Evolutionary conservation across 2,888 invertebrate species (phyloP), one percentile per base, ranked within the genome.

Genomic region (Melipona bicolor): DNA sequence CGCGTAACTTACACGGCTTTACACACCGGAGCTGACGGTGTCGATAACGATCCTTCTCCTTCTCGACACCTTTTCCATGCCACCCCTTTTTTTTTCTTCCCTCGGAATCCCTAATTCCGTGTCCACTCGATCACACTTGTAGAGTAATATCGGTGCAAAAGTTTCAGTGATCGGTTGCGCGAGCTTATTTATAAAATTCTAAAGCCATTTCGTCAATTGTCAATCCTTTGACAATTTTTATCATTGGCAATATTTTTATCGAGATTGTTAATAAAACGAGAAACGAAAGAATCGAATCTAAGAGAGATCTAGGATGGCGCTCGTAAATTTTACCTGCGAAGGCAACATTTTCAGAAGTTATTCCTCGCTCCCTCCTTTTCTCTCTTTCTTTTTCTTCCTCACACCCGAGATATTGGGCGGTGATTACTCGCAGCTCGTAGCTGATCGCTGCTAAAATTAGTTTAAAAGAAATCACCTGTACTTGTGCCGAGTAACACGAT

Each of bases 41-140:
- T 83, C 79, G 84, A 84, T 84, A 84, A 84, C 62, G 83, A 84
- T 84, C 78, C 83, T 81, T 24, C 70, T 71, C 61, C 56, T 79
- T 64, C 32, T 52, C 52, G 64, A 56, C 65, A 72, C 71, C 62
- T 50, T 24, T 15, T 49, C 67, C 61, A 27, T 70, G 17, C 50
- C 56, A 21, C 61, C 27, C 19, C 27, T 50, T n/a, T 32, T 59
- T 50, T 54, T 54, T 65, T 19, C 56, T 50, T 21, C 0, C n/a
- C n/a, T n/a, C n/a, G n/a, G 15, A 32, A n/a, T n/a, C 3, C n/a
- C 3, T 3, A 43, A 43, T 43, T 43, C 1, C 43, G 43, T 43
- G 43, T 43, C 43, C 0, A 43, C 43, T 43, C 43, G 43, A 36
- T 36, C 9, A 9, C 36, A 36, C 9, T 9, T 32, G 32, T 4